These are phyloP conservation scores for Scaptomyza tumidula DNA, from an alignment of 2,888 invertebrate genomes.

Conservation along the genomic window DNA sequence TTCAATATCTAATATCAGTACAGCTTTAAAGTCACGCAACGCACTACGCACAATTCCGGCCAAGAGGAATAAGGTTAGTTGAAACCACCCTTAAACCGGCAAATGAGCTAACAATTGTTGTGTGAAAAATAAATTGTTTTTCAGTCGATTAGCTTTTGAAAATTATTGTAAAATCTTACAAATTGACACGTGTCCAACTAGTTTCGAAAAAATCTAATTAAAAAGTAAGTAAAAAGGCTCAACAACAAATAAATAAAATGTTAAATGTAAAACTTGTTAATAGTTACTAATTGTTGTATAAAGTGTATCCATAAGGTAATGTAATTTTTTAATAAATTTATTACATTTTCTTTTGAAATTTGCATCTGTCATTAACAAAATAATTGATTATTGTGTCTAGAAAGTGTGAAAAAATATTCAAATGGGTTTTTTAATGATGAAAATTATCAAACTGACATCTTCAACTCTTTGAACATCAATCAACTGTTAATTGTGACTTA, in stretches of 20 bases:
- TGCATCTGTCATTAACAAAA: neutral
- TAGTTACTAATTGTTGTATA: neutral
- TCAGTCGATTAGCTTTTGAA: neutral
- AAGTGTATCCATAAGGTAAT: neutral
- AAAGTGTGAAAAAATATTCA: neutral
- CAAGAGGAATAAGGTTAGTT: neutral
- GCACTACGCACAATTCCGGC: neutral
- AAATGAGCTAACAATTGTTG: neutral
- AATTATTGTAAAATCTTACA: neutral
- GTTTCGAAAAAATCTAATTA: neutral
- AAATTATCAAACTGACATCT: neutral
- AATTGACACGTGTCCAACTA: neutral
- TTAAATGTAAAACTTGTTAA: neutral
- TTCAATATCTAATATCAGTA: neutral
- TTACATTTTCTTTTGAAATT: neutral
- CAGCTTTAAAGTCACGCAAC: neutral
- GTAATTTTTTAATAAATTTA: neutral
- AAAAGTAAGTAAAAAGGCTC: no score
- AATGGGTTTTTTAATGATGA: neutral
- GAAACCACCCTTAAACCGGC: neutral
- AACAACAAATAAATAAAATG: neutral
- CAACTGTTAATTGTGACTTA: no score
- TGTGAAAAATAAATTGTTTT: conserved; percentile 1
- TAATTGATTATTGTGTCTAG: conserved; percentile 1
- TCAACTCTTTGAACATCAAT: neutral